phyloP scores from a whole-genome alignment of 2,888 invertebrate species.

The Eupithecia subumbrata region DNA sequence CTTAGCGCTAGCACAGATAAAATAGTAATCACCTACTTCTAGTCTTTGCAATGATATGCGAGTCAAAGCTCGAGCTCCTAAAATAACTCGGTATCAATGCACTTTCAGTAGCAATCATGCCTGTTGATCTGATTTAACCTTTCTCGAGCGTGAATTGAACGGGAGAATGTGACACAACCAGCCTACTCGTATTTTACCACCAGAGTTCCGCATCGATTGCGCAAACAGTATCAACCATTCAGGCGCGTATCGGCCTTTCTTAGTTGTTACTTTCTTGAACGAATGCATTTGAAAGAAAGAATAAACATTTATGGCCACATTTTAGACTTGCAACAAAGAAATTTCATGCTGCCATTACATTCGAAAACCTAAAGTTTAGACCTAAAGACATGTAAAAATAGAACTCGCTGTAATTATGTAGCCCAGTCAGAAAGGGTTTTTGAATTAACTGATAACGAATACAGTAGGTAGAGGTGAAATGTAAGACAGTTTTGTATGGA shows the following conservation, averaged over 20 bases:
- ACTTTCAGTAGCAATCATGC: slow-evolving; percentile 21
- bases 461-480: background rate
- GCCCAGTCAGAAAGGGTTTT: background rate
- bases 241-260: background rate
- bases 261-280: background rate
- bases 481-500: slow-evolving; percentile 6
- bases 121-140: slow-evolving; percentile 25
- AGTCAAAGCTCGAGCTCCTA: background rate
- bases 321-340: background rate
- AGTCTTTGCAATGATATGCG: background rate
- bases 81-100: background rate
- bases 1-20: background rate
- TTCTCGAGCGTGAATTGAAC: slow-evolving; percentile 25
- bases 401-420: background rate
- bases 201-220: slow-evolving; percentile 22
- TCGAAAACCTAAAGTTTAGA: background rate
- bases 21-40: background rate
- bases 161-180: slow-evolving; percentile 15
- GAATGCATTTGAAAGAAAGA: background rate
- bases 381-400: background rate
- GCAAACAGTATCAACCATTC: slow-evolving; percentile 13
- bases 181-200: slow-evolving; percentile 11
- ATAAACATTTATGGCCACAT: background rate
- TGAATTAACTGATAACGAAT: background rate
- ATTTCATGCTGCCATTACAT: background rate